Conservation (phyloP, 2,113 vertebrate species). For the Cacatua alba region DNA sequence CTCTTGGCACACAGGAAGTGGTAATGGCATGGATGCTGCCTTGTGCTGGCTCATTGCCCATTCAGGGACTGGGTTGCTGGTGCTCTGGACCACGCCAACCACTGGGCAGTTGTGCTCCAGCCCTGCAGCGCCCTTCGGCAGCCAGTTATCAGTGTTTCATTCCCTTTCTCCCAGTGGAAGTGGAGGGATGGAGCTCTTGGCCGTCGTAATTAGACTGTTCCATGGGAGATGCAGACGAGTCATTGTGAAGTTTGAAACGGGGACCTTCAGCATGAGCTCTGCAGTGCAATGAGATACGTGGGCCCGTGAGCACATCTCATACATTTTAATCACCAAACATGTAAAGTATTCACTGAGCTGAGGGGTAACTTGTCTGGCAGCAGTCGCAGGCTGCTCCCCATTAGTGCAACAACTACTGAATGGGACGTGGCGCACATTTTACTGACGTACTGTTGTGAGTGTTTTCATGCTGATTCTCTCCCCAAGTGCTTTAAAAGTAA, state of each 20-base stretch:
- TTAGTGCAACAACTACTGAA: not conserved
- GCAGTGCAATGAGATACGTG: not conserved
- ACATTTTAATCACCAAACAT: not conserved
- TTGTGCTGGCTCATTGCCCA: not conserved
- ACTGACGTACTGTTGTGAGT: not conserved
- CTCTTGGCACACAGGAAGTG: not conserved
- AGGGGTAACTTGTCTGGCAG: not conserved
- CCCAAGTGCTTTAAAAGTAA: constrained; percentile 28
- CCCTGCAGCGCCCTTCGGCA: not conserved
- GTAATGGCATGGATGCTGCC: not conserved
- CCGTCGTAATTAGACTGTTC: not conserved
- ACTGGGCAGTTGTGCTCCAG: not conserved
- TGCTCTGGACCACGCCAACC: not conserved
- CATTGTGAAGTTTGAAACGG: not conserved
- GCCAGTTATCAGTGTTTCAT: fast-evolving
- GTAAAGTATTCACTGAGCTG: not conserved
- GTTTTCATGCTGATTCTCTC: constrained; percentile 8
- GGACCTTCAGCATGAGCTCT: not conserved
- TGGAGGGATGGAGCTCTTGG: not conserved
- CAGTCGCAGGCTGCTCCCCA: not conserved
- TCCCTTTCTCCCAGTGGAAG: not conserved
- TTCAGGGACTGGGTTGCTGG: not conserved
- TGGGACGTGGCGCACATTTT: not conserved
- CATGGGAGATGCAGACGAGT: not conserved
- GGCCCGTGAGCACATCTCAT: not conserved